These are phyloP conservation scores for Indicator indicator DNA, from an alignment of 2,113 vertebrate species.

Conservation along the genomic window DNA sequence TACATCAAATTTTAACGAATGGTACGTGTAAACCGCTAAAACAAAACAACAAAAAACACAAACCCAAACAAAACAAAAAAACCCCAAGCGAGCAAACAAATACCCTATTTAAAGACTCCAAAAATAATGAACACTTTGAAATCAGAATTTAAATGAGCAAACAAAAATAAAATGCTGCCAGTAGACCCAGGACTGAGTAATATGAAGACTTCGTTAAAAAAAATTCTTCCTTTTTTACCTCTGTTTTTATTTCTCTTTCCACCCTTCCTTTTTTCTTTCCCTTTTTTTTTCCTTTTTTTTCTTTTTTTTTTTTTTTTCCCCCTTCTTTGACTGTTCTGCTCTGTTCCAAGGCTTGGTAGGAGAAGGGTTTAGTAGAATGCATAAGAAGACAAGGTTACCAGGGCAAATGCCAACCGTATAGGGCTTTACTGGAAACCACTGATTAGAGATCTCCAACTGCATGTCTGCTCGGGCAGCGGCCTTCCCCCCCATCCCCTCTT, in stretches of 20 bases:
- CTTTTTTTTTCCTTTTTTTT: rapidly evolving
- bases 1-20: conserved; percentile 99
- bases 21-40: conserved; percentile 97
- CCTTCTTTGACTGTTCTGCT: neutral
- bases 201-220: conserved; percentile 70
- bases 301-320: rapidly evolving
- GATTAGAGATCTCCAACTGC: conserved; percentile 82
- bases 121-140: conserved; percentile 84
- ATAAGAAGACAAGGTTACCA: conserved; percentile 81
- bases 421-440: conserved; percentile 83
- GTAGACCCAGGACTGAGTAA: conserved; percentile 85
- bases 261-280: no score
- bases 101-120: conserved; percentile 84
- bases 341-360: conserved; percentile 80
- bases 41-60: conserved; percentile 46
- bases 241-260: neutral
- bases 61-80: conserved; percentile 71
- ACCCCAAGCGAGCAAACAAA: conserved; percentile 82
- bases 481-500: conserved; percentile 73
- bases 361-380: conserved; percentile 74
- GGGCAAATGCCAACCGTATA: conserved; percentile 79
- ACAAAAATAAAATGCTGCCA: conserved; percentile 80
- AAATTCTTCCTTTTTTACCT: neutral
- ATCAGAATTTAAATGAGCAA: conserved; percentile 69
- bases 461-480: conserved; percentile 85